Evolutionary conservation across 2,113 vertebrate species (phyloP), one percentile per base, ranked within the genome.

Genomic region (Takifugu bimaculatus): DNA sequence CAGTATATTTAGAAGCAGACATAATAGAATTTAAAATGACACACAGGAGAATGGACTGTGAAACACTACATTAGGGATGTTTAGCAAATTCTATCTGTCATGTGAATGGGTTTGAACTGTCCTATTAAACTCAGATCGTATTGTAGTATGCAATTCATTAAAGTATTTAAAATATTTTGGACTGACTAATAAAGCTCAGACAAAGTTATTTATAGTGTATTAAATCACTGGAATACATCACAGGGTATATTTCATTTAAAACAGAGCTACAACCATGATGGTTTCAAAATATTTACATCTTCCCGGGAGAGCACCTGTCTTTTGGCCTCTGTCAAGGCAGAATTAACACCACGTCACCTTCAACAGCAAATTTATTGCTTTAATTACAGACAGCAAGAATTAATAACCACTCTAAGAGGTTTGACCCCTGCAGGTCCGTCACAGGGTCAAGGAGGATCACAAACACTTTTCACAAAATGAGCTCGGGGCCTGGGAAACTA

Each of bases 311-410:
- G 63, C 75, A 81, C 77, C 78, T 84, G 77, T 29, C 79, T 79
- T 73, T 66, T 71, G 68, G 63, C 43, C 69, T 60, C 68, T 25
- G 68, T 74, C 82, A 85, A 81, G 77, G 35, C 56, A 65, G 71
- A 60, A 82, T 86, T 84, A 88, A 81, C 83, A 86, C 84, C 78
- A 74, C 54, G 74, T 75, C 57, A 74, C 68, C 79, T 77, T 74
- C 69, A 84, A 59, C 54, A 50, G 60, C 68, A 79, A 75, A 89
- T 87, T 87, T 86, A 88, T 63, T 75, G 76, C 83, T 87, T 88
- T 83, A 88, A 90, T 91, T 88, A 88, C 78, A 77, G 82, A 63
- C 79, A 76, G 72, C 77, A 79, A 63, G 69, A 83, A 82, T 77
- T 82, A 73, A 57, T 15, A 78, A 80, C 67, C 58, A 44, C 69